phyloP scores from a whole-genome alignment of 2,797 vertebrate species.

The Astyanax mexicanus region DNA sequence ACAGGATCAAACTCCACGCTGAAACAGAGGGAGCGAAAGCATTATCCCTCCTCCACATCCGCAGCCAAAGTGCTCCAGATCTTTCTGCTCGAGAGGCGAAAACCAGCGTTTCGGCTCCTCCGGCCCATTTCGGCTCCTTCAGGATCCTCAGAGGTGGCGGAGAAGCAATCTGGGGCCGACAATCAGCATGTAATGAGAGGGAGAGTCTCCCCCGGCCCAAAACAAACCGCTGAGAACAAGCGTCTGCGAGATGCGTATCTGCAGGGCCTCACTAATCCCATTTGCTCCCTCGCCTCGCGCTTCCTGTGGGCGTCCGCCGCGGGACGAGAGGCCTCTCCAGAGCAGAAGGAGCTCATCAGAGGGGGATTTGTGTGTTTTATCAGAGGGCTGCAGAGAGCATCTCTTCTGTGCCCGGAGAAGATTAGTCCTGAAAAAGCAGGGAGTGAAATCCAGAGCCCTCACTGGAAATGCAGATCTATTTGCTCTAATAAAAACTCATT shows the following conservation, averaged over 20 bases:
- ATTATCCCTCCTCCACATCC: conserved; percentile 32
- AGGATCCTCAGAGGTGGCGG: not conserved
- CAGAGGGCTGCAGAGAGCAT: conserved; percentile 20
- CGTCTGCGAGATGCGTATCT: conserved; percentile 31
- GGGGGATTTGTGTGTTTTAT: conserved; percentile 33
- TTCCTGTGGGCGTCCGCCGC: conserved; percentile 9
- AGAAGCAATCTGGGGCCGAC: conserved; percentile 14
- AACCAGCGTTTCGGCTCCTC: conserved; percentile 4
- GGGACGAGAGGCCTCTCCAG: conserved; percentile 19
- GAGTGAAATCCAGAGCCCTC: conserved; percentile 9
- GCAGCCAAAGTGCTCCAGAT: conserved; percentile 16
- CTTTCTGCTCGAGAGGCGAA: conserved; percentile 2
- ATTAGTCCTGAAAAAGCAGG: conserved; percentile 30
- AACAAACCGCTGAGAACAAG: conserved; percentile 21
- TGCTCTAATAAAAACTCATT: conserved; percentile 23
- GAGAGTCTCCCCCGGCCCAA: conserved; percentile 9
- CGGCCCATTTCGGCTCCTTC: conserved; percentile 14
- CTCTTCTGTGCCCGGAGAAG: conserved; percentile 37
- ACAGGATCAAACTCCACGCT: conserved; percentile 8
- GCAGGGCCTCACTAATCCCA: conserved; percentile 18
- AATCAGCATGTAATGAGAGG: conserved; percentile 43
- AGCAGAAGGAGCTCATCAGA: conserved; percentile 26
- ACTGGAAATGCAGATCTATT: conserved; percentile 26
- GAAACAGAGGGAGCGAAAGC: conserved; percentile 11
- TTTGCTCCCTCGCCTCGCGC: conserved; percentile 8